Evolutionary conservation across 2,888 invertebrate genomes (phyloP).

Genomic region (Drosophila percnosoma): DNA sequence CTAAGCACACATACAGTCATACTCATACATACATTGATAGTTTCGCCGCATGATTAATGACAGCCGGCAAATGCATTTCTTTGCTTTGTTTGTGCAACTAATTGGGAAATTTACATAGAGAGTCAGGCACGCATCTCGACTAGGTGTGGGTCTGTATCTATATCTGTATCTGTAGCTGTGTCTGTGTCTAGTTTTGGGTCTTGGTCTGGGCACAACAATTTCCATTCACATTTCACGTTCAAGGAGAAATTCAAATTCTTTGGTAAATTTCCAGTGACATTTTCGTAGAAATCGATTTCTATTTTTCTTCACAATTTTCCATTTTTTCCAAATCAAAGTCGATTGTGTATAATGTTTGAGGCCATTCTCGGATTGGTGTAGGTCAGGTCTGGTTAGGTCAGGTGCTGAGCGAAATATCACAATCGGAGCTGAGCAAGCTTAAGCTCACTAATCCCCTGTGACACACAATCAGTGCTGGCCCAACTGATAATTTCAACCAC

Average conservation of each 20-base stretch:
- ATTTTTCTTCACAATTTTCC: conserved; percentile 11
- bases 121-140: conserved; percentile 18
- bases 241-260: conserved; percentile 37
- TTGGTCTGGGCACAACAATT: conserved; percentile 14
- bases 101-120: conserved; percentile 72
- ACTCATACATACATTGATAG: conserved; percentile 20
- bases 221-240: conserved; percentile 24
- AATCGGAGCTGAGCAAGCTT: neutral
- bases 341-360: neutral
- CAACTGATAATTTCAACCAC: conserved; percentile 25
- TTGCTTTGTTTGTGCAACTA: conserved; percentile 69
- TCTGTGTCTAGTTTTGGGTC: neutral
- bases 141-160: conserved; percentile 5
- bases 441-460: conserved; percentile 29
- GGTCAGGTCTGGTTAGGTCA: conserved; percentile 31
- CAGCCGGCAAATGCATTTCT: conserved; percentile 49
- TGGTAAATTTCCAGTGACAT: conserved; percentile 58
- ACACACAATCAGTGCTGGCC: conserved; percentile 28
- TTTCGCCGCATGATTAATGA: conserved; percentile 58
- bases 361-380: conserved; percentile 15
- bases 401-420: conserved; percentile 14
- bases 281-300: conserved; percentile 51
- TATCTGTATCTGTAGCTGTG: neutral
- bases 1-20: conserved; percentile 6
- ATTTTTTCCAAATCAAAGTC: neutral